phyloP scores from a whole-genome alignment of 2,797 vertebrate species.

The Cynodonichthys magdalenae region DNA sequence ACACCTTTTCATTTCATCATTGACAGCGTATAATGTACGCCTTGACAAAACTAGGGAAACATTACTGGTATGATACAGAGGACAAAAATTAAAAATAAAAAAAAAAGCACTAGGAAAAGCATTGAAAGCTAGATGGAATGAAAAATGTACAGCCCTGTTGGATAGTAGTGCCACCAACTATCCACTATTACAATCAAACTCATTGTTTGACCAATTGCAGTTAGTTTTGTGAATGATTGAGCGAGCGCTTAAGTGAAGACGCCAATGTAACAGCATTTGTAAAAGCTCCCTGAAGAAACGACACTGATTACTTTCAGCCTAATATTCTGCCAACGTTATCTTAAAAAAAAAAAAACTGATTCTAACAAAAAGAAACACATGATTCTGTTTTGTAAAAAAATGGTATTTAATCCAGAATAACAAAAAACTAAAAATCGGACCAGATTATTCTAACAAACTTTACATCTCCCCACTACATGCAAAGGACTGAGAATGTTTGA shows the following conservation, averaged over 20 bases:
- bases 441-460: conserved; percentile 42
- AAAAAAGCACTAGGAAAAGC: conserved; percentile 37
- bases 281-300: conserved; percentile 80
- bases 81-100: conserved; percentile 38
- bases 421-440: conserved; percentile 27
- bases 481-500: conserved; percentile 47
- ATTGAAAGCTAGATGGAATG: conserved; percentile 66
- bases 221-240: conserved; percentile 52
- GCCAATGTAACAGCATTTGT: conserved; percentile 67
- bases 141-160: conserved; percentile 55
- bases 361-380: conserved; percentile 69
- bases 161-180: conserved; percentile 64
- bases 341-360: conserved; percentile 59
- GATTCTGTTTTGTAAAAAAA: conserved; percentile 16
- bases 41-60: conserved; percentile 55
- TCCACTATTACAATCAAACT: conserved; percentile 65
- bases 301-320: conserved; percentile 68
- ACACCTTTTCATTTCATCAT: conserved; percentile 58
- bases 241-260: conserved; percentile 54
- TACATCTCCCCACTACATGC: conserved; percentile 53
- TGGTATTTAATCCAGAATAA: conserved; percentile 59
- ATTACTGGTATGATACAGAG: conserved; percentile 35
- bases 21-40: conserved; percentile 57
- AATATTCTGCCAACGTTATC: conserved; percentile 54
- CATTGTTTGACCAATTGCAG: conserved; percentile 51